Evolutionary conservation across 2,888 invertebrate species (phyloP).

Genomic region (Diaprepes abbreviatus): DNA sequence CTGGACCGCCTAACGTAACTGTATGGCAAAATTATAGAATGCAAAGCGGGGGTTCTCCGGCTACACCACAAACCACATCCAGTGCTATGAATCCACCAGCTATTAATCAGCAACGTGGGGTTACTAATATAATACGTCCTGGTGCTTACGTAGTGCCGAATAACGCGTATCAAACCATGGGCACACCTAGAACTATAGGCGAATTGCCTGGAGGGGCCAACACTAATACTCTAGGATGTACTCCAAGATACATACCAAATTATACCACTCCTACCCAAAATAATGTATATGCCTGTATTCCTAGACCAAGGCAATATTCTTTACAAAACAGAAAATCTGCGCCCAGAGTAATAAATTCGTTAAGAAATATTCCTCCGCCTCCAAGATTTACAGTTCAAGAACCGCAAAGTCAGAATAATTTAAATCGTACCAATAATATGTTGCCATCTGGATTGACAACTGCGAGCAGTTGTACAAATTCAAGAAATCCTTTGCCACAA

Average conservation of each 20-base stretch:
- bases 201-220: conserved; percentile 21
- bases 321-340: not conserved
- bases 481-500: not conserved
- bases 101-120: not conserved
- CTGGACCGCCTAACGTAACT: not conserved
- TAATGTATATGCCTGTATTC: not conserved
- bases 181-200: not conserved
- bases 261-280: not conserved
- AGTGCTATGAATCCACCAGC: conserved; percentile 1
- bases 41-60: not conserved
- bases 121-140: not conserved
- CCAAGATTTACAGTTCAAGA: not conserved
- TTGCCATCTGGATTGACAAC: not conserved
- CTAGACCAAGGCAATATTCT: not conserved
- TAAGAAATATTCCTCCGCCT: not conserved
- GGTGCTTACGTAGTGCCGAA: not conserved
- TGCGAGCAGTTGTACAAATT: not conserved
- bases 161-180: not conserved
- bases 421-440: not conserved
- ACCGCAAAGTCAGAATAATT: not conserved
- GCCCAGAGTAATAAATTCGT: not conserved
- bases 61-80: not conserved
- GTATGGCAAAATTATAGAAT: not conserved
- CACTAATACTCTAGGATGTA: conserved; percentile 19
- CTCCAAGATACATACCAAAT: conserved; percentile 18